Evolutionary conservation across 2,797 vertebrate species (phyloP), one percentile per base, ranked within the genome.

Genomic region (Eulemur mongoz): DNA sequence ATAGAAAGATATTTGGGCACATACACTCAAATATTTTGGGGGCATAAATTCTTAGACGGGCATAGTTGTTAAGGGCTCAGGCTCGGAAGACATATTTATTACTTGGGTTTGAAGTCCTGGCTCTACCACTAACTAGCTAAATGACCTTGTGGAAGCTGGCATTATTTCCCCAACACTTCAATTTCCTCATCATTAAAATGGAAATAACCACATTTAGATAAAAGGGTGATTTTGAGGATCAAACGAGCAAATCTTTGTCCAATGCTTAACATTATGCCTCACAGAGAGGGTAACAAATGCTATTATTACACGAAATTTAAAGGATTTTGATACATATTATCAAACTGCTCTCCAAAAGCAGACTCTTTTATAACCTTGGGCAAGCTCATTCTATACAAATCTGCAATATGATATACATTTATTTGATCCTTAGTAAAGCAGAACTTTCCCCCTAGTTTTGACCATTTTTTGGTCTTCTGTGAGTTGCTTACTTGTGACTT

Each of bases 301-400:
- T 48, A 35, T 54, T 43, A 70, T 63, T 52, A 76, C 40, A 73
- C 23, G 72, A 70, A 88, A 83, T 59, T 87, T 89, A 76, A 89
- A 92, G 63, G 27, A 86, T 63, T 87, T 79, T 54, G 73, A 91
- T 80, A 93, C 7, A 59, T 35, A 80, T 73, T 61, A 80, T 65
- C 78, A 82, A 89, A 81, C 17, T 90, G 40, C 14, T 95, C 65
- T 91, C 63, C 50, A 76, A 83, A 92, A 95, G 48, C 22, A 59
- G 40, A 90, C 54, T 30, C 23, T 78, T 85, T 30, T 61, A 82
- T 79, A 93, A 63, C 3, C 14, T 86, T 35, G 48, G 32, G 67
- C 38, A 97, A 93, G 43, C 50, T 89, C 7, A 32, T 86, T 96
- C 95, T 94, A 91, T 67, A 93, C 65, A 95, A 82, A 82, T 86